These are phyloP conservation scores for Gisinianus flammeolus DNA, from an alignment of 2,888 invertebrate genomes.

Conservation along the genomic window DNA sequence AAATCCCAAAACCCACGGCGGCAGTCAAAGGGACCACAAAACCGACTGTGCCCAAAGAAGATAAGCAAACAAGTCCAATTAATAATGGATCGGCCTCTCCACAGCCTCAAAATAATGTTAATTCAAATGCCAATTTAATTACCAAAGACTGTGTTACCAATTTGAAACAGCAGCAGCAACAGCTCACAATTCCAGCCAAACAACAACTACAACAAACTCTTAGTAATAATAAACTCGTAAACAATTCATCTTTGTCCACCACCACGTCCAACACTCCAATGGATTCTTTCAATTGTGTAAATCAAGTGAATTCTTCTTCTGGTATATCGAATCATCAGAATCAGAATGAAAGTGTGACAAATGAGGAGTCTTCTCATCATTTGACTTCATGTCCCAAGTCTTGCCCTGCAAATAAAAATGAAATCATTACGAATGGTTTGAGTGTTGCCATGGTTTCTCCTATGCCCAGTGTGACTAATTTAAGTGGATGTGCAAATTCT, in stretches of 20 bases:
- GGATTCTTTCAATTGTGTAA: background rate
- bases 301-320: background rate
- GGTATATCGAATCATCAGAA: too few relatives aligned
- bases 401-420: background rate
- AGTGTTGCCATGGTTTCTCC: conserved; percentile 73
- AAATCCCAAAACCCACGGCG: conserved; percentile 89
- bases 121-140: conserved; percentile 30
- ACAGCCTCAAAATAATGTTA: background rate
- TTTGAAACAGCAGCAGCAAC: background rate
- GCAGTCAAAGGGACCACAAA: conserved; percentile 90
- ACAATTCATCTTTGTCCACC: background rate
- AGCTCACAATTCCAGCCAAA: background rate
- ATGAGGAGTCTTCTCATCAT: too few relatives aligned
- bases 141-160: conserved; percentile 18
- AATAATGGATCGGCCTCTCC: conserved; percentile 20
- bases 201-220: background rate
- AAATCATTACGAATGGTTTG: conserved; percentile 50
- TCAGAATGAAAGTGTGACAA: background rate
- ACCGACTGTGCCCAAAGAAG: conserved; percentile 44
- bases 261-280: background rate
- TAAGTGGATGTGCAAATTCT: conserved; percentile 38
- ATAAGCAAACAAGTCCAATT: conserved; percentile 28
- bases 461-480: conserved; percentile 66
- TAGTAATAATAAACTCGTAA: background rate
- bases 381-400: too few relatives aligned